Base-by-base conservation (phyloP, 1,140 invertebrate genomes). In the Chironomus striatipennis region DNA sequence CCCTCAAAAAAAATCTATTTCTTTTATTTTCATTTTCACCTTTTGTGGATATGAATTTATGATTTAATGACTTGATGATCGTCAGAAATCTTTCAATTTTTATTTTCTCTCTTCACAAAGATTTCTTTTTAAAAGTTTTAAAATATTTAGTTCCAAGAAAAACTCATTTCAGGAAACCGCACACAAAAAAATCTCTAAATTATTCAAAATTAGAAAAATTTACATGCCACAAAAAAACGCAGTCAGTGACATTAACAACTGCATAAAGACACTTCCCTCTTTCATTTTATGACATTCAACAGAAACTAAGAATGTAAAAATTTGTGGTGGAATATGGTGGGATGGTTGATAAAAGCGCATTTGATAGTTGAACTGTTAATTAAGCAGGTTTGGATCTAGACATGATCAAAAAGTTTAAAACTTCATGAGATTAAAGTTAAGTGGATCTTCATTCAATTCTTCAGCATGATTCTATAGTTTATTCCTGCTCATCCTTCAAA, bases 151-250 rank as follows among this genome's bases (percentile, higher is more conserved):
- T 34, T 57, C 47, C 47, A 57, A 57, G 47, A 57, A 57, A 57
- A 34, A 57, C n/a, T 57, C n/a, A 57, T 57, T 57, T 57, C 12
- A 57, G n/a, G n/a, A 57, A 47, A 47, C 43, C 43, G n/a, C 47
- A 34, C 47, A 57, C 47, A 12, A 34, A 34, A 34, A 34, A n/a
- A n/a, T n/a, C n/a, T n/a, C n/a, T n/a, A n/a, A n/a, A 57, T 57
- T 57, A 57, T n/a, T n/a, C n/a, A 12, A 15, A 12, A 15, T 57
- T 57, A n/a, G n/a, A 57, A 15, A 57, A 2, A 34, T 34, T 34
- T 34, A 57, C 47, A 57, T 12, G 47, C 47, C 47, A 57, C 47
- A 57, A 15, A 57, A 57, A 15, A n/a, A n/a, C n/a, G n/a, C n/a
- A n/a, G n/a, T n/a, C 12, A 57, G 12, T 57, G 47, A 57, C 47